Conservation (phyloP, 1,140 invertebrate species). For the Achatina immaculata region DNA sequence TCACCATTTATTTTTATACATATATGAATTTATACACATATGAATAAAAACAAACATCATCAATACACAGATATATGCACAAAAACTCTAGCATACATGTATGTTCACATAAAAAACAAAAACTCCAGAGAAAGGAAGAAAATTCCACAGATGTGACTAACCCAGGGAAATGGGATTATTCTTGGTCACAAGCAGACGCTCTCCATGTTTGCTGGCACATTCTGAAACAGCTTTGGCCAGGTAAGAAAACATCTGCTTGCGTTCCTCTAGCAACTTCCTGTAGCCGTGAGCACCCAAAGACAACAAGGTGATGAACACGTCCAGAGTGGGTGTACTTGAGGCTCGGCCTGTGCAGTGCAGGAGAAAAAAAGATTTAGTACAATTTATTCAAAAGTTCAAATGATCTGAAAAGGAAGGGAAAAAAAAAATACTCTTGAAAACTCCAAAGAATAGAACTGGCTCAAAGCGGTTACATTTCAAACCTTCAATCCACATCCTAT, state of each 20-base stretch:
- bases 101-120: no score
- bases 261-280: constrained; percentile 76
- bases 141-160: no score
- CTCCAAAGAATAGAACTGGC: neutral
- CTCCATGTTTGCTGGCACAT: constrained; percentile 77
- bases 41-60: no score
- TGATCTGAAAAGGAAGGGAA: constrained; percentile 1
- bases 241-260: constrained; percentile 79
- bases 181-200: constrained; percentile 78
- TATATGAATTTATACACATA: no score
- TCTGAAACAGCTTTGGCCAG: constrained; percentile 76
- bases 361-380: neutral
- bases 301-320: constrained; percentile 86
- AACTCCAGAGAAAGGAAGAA: no score
- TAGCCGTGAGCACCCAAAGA: constrained; percentile 81
- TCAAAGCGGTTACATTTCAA: no score
- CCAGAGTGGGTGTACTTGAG: constrained; percentile 81
- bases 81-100: no score
- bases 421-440: neutral
- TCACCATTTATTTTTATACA: no score
- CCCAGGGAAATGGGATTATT: constrained; percentile 85
- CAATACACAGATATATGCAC: no score
- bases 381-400: neutral
- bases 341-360: constrained; percentile 77
- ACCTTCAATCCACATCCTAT: no score